Evolutionary conservation across 37 sponge, comb jelly and placozoan genomes (phyloP).

Genomic region (Halichondria panicea): DNA sequence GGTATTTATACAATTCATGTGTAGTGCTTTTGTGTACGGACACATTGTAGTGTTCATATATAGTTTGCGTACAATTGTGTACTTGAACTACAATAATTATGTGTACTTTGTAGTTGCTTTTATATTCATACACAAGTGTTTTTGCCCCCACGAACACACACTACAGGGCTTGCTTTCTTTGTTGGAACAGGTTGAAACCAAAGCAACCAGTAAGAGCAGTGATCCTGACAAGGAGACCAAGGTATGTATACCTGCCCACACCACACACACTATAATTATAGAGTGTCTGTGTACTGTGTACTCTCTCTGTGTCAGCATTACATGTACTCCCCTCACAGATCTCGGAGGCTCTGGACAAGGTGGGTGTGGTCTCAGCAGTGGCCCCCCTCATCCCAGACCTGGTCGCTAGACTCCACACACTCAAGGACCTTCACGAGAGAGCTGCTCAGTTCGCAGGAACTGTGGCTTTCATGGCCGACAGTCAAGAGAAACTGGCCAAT

Average conservation of each 20-base stretch:
- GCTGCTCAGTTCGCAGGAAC: constrained; percentile 59
- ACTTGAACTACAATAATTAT: too few species aligned
- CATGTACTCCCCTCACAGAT: constrained; percentile 8
- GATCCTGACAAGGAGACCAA: constrained; percentile 23
- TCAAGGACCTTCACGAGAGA: constrained; percentile 61
- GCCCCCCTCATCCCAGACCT: constrained; percentile 62
- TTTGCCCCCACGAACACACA: too few species aligned
- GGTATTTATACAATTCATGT: background rate
- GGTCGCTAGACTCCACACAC: constrained; percentile 51
- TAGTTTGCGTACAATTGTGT: too few species aligned
- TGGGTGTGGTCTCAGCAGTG: constrained; percentile 3
- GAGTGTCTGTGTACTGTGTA: background rate
- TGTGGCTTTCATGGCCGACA: constrained; percentile 44
- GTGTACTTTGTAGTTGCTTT: too few species aligned
- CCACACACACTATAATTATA: background rate
- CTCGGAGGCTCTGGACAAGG: constrained; percentile 40
- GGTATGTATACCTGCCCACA: background rate
- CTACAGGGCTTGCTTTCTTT: constrained; percentile 13
- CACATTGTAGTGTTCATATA: too few species aligned
- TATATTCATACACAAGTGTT: too few species aligned
- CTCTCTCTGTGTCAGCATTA: background rate
- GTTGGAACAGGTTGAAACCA: constrained; percentile 11
- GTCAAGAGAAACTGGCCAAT: constrained; percentile 33
- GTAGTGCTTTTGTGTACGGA: too few species aligned
- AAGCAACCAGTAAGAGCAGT: background rate